Percentiles rank a stretch among this genome's conserved stretches.
Conservation (phyloP, 2,888 invertebrate genomes). For the Aethes cnicana region DNA sequence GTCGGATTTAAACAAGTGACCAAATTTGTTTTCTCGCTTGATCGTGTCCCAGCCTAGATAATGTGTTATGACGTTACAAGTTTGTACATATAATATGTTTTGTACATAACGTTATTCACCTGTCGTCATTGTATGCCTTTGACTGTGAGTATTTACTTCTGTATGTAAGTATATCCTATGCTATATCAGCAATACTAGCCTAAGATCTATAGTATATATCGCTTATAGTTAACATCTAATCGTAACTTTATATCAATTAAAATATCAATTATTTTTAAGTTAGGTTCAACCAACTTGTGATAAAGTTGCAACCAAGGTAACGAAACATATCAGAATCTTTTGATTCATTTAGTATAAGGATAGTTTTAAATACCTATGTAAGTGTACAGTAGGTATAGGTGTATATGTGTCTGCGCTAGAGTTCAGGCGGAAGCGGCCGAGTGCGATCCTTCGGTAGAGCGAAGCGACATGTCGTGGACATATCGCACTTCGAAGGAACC, state of each 20-base stretch:
- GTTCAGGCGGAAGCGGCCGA: constrained; percentile 17
- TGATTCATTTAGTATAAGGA: constrained; percentile 82
- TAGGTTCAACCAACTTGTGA: constrained; percentile 78
- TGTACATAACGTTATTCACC: constrained; percentile 26
- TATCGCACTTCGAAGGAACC: too few relatives aligned
- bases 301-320: constrained; percentile 87
- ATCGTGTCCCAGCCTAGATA: constrained; percentile 3
- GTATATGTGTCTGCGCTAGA: constrained; percentile 41
- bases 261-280: constrained; percentile 63
- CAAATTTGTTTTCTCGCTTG: constrained; percentile 17
- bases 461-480: constrained; percentile 10
- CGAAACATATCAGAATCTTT: constrained; percentile 87
- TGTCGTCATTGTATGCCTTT: constrained; percentile 28
- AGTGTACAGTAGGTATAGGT: constrained; percentile 56
- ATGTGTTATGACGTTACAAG: constrained; percentile 1
- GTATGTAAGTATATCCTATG: constrained; percentile 40
- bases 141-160: constrained; percentile 29
- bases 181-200: constrained; percentile 69
- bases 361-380: constrained; percentile 46
- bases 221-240: constrained; percentile 46
- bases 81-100: constrained; percentile 27
- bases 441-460: constrained; percentile 40
- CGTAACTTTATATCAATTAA: constrained; percentile 54
- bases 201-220: constrained; percentile 45
- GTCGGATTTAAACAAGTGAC: constrained; percentile 22